Evolutionary conservation across 1,140 invertebrate genomes (phyloP).

Genomic region (Oryctes rhinoceros): DNA sequence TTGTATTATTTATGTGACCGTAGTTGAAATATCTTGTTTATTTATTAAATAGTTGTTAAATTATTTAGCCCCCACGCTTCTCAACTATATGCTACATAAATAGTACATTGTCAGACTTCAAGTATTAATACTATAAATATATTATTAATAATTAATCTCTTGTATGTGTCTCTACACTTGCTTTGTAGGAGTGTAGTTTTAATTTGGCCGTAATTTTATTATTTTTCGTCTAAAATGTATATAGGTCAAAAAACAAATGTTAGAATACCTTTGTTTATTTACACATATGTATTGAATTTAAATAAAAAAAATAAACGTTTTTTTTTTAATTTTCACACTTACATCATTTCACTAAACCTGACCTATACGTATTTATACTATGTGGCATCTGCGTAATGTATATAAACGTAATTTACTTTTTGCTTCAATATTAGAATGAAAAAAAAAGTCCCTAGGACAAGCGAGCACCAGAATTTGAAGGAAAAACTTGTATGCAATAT

Average conservation of each 20-base stretch:
- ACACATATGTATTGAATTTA: constrained; percentile 53
- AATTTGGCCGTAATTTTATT: constrained; percentile 45
- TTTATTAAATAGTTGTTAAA: constrained; percentile 42
- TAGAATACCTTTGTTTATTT: constrained; percentile 49
- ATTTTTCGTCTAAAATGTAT: constrained; percentile 45
- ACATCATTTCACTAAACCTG: not conserved
- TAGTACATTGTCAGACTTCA: constrained; percentile 44
- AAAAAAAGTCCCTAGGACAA: no score
- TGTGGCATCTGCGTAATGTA: no score
- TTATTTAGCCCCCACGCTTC: constrained; percentile 32
- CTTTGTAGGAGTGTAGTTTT: constrained; percentile 41
- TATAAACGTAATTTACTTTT: no score
- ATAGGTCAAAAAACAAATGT: constrained; percentile 43
- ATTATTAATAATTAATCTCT: constrained; percentile 40
- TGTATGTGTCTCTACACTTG: constrained; percentile 42
- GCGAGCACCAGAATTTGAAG: no score
- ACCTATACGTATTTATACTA: no score
- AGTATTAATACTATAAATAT: constrained; percentile 47
- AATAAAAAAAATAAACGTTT: constrained; percentile 50
- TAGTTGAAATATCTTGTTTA: constrained; percentile 41
- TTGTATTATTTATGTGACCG: constrained; percentile 45
- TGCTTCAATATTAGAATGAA: no score
- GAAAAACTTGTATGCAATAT: no score
- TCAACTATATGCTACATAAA: constrained; percentile 43
- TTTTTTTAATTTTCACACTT: constrained; percentile 16